phyloP scores from a whole-genome alignment of 2,797 vertebrate genomes.

The Sebastes cheni region DNA sequence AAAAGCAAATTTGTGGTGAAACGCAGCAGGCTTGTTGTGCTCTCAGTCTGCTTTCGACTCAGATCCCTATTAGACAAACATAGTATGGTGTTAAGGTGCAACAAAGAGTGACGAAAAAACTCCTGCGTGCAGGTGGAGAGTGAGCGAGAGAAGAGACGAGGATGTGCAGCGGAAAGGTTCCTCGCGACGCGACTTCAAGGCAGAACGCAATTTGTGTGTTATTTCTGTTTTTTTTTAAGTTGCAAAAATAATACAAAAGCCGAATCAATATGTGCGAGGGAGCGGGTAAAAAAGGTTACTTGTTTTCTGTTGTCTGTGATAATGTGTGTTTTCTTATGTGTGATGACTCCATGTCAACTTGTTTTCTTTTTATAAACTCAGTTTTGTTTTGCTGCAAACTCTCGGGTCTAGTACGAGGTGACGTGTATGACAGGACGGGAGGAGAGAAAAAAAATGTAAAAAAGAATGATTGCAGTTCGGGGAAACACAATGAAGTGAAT shows the following conservation, averaged over 20 bases:
- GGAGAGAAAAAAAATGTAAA: conserved; percentile 8
- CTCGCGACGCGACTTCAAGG: conserved; percentile 62
- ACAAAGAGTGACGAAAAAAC: conserved; percentile 73
- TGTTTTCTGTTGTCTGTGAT: conserved; percentile 60
- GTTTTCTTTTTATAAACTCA: conserved; percentile 69
- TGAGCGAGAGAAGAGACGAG: conserved; percentile 26
- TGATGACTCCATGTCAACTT: conserved; percentile 59
- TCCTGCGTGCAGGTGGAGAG: conserved; percentile 56
- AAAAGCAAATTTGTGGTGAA: conserved; percentile 77
- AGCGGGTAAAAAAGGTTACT: conserved; percentile 40
- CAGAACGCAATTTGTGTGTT: conserved; percentile 57
- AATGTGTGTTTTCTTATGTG: conserved; percentile 32
- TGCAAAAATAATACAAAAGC: conserved; percentile 67
- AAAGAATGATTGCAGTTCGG: conserved; percentile 53
- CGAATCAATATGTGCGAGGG: conserved; percentile 35
- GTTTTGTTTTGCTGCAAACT: conserved; percentile 61
- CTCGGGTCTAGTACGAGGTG: conserved; percentile 27
- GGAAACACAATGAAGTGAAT: conserved; percentile 61
- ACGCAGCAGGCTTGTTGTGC: conserved; percentile 78
- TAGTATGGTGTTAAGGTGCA: conserved; percentile 74
- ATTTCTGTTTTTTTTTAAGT: conserved; percentile 59
- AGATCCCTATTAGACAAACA: conserved; percentile 84
- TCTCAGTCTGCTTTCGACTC: conserved; percentile 72
- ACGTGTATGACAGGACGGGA: conserved; percentile 42
- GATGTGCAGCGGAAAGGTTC: conserved; percentile 39